Evolutionary conservation across 2,797 vertebrate species (phyloP).

Genomic region (Acipenser transmontanus): DNA sequence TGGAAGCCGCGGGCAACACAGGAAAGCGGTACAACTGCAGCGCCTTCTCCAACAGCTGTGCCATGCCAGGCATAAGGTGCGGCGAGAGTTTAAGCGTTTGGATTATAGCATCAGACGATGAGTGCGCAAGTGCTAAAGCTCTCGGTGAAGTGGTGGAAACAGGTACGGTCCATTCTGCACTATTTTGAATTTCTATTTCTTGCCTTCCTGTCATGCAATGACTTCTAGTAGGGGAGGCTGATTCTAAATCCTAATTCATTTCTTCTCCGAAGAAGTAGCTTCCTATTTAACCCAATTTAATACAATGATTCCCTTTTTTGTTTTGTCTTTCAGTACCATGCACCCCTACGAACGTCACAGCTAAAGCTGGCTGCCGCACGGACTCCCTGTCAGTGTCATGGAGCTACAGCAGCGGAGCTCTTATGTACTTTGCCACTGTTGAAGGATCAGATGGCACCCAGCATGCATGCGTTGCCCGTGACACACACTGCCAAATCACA

Average conservation of each 20-base stretch:
- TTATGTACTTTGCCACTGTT: slow-evolving; percentile 44
- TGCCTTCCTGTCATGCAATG: too few relatives aligned
- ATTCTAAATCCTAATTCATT: too few relatives aligned
- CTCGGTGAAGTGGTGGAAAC: slow-evolving; percentile 48
- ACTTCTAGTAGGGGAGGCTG: too few relatives aligned
- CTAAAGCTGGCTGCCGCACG: slow-evolving; percentile 43
- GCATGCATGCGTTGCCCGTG: slow-evolving; percentile 38
- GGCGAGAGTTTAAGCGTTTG: slow-evolving; percentile 55
- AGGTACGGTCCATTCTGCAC: slow-evolving; percentile 34
- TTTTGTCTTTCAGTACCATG: slow-evolving; percentile 54
- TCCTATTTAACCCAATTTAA: not conserved
- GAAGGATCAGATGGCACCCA: slow-evolving; percentile 29
- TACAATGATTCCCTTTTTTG: not conserved
- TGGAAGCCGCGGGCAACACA: slow-evolving; percentile 52
- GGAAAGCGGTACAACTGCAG: slow-evolving; percentile 51
- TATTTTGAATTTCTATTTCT: not conserved
- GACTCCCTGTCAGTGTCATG: slow-evolving; percentile 51
- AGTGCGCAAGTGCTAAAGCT: slow-evolving; percentile 49
- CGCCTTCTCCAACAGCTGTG: slow-evolving; percentile 52
- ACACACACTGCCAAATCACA: slow-evolving; percentile 38
- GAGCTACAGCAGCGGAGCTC: slow-evolving; percentile 30
- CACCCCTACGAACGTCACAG: slow-evolving; percentile 42
- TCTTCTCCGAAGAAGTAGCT: too few relatives aligned
- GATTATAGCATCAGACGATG: slow-evolving; percentile 51
- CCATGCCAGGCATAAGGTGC: slow-evolving; percentile 47